Percentiles rank a stretch among this genome's conserved stretches.
These are phyloP conservation scores for Ramphastos sulfuratus DNA, from an alignment of 2,113 vertebrate species.

Conservation along the genomic window DNA sequence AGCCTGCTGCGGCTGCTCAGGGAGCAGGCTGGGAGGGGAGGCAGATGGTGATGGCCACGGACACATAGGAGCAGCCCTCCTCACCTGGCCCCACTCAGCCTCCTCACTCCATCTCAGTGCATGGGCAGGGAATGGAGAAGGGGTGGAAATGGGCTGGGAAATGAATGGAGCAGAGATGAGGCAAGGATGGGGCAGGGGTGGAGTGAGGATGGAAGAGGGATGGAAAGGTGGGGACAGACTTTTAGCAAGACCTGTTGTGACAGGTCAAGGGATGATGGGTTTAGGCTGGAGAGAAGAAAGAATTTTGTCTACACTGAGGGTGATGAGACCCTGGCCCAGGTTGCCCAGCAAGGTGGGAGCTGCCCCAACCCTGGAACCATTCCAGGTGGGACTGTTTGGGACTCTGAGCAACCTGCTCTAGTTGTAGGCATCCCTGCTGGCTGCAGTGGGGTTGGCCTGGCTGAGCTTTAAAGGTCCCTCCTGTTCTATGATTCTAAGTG, in stretches of 20 bases:
- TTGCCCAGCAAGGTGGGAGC: not conserved
- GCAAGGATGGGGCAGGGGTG: too few relatives aligned
- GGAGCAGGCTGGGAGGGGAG: not conserved
- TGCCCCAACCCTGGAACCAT: not conserved
- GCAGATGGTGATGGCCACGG: not conserved
- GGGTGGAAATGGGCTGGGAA: too few relatives aligned
- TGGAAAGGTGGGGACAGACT: not conserved
- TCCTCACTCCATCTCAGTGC: accelerated
- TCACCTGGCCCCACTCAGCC: accelerated
- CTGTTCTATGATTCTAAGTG: not conserved
- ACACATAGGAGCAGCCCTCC: not conserved
- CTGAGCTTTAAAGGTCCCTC: not conserved
- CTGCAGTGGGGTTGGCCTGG: not conserved
- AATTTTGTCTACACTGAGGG: not conserved
- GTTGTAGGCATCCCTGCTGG: not conserved
- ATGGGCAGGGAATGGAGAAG: too few relatives aligned
- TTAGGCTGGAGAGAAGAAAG: not conserved
- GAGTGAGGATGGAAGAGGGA: accelerated
- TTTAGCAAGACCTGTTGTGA: not conserved
- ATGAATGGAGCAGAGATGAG: not conserved
- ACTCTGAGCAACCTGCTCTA: not conserved
- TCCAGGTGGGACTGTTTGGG: not conserved
- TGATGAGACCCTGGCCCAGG: not conserved
- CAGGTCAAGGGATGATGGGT: not conserved
- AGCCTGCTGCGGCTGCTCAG: not conserved